A percentile compares a stretch with the other conserved stretches of the same genome.
Evolutionary conservation across 2,113 vertebrate genomes (phyloP).

Genomic region (Hippocampus zosterae): DNA sequence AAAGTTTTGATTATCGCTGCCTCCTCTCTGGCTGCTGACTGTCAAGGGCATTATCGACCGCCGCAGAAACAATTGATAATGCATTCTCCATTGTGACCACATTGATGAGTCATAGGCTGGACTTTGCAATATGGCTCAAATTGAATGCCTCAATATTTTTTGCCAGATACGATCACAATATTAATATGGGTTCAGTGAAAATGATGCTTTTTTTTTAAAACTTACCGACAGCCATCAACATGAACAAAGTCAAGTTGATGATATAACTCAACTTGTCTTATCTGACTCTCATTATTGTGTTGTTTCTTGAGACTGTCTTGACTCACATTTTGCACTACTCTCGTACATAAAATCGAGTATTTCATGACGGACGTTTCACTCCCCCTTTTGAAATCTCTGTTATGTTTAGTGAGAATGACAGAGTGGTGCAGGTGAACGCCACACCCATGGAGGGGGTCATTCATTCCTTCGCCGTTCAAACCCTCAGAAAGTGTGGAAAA

Average conservation of each 20-base stretch:
- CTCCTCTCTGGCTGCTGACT: background rate
- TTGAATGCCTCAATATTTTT: no score
- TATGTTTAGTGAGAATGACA: conserved; percentile 84
- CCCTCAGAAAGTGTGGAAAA: conserved; percentile 95
- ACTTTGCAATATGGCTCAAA: no score
- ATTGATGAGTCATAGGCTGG: no score
- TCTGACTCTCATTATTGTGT: background rate
- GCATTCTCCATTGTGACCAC: background rate
- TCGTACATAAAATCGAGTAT: background rate
- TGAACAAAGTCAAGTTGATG: no score
- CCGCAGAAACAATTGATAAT: background rate
- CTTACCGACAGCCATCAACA: no score
- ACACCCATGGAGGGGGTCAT: conserved; percentile 86
- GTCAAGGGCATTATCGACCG: background rate
- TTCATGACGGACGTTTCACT: background rate
- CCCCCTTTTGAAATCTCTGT: background rate
- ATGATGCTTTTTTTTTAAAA: no score
- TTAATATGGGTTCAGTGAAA: no score
- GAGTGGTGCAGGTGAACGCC: conserved; percentile 87
- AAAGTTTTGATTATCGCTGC: background rate
- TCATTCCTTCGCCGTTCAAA: conserved; percentile 91
- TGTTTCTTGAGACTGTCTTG: background rate
- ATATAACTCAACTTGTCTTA: background rate
- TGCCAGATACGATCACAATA: no score
- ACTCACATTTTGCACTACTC: background rate